Evolutionary conservation across 2,888 invertebrate species (phyloP), one percentile per base, ranked within the genome.

Genomic region (Eucriotettix oculatus): DNA sequence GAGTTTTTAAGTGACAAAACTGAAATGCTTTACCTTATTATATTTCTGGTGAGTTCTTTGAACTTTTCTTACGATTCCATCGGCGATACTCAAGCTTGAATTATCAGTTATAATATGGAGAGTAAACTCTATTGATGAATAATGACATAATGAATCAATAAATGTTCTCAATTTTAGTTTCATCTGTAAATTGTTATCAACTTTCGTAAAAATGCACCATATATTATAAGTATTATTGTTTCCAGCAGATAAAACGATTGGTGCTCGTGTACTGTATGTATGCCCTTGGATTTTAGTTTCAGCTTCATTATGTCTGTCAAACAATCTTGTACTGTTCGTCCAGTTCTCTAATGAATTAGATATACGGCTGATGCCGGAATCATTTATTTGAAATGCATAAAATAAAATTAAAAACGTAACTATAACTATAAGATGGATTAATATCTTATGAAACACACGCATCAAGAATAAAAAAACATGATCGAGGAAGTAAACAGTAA

Each of bases 21-120:
- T 5, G 17, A 12, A 58, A 68, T 69, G 44, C 77, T 66, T 54
- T 71, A 75, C 73, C 74, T 75, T 71, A 72, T 74, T 73, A 71
- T 70, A 66, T 64, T 71, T 73, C 63, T 67, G 68, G 40, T 69
- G 69, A 1, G 66, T 62, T 10, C 63, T 67, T 41, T 72, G 71
- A 56, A 76, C 73, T 58, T 71, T 69, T 59, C 70, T 70, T 17
- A 81, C 67, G 44, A 79, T 73, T 48, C 73, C 73, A 58, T 78
- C 72, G 12, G 81, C 82, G 55, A 82, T 76, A 10, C 69, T 64
- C 68, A 76, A 76, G 65, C 84, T 83, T 42, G 75, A 75, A 29
- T 75, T 73, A 68, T 85, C 84, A n/a, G 77, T 78, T 58, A 85
- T 80, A 16, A 84, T 76, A 68, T 84, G 80, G 62, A 84, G 74